Percentiles rank a stretch among this genome's conserved stretches.
Evolutionary conservation across 1,140 invertebrate genomes (phyloP).

Genomic region (Heliconius congener): DNA sequence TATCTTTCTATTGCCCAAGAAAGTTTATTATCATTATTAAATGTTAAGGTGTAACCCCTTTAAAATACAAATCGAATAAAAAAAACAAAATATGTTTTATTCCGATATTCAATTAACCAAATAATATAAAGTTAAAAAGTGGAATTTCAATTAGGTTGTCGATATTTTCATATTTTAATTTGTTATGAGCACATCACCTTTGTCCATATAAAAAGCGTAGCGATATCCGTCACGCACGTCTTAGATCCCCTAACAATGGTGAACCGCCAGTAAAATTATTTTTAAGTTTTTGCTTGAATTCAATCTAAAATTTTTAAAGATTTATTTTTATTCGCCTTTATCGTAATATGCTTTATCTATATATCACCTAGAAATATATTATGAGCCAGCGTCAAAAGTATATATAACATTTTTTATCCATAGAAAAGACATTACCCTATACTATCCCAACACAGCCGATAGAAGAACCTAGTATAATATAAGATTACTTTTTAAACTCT

Average conservation of each 20-base stretch:
- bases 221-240: slow-evolving; percentile 16
- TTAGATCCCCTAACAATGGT: neutral
- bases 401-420: neutral
- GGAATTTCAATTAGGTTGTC: neutral
- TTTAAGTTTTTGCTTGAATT: slow-evolving; percentile 17
- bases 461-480: neutral
- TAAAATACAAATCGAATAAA: neutral
- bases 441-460: slow-evolving; percentile 6
- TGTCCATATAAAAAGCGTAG: slow-evolving; percentile 1
- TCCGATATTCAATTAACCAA: neutral
- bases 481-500: slow-evolving; percentile 40
- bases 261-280: neutral
- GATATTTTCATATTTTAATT: slow-evolving; percentile 11
- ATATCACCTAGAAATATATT: neutral
- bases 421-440: slow-evolving; percentile 32
- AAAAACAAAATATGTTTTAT: neutral
- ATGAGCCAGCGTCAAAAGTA: neutral
- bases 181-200: neutral
- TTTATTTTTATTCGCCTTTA: neutral
- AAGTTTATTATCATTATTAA: too few relatives aligned
- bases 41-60: too few relatives aligned
- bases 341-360: neutral
- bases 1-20: too few relatives aligned
- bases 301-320: neutral
- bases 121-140: neutral